Evolutionary conservation across 2,888 invertebrate species (phyloP), one percentile per base, ranked within the genome.

Genomic region (Perithous albicinctus): DNA sequence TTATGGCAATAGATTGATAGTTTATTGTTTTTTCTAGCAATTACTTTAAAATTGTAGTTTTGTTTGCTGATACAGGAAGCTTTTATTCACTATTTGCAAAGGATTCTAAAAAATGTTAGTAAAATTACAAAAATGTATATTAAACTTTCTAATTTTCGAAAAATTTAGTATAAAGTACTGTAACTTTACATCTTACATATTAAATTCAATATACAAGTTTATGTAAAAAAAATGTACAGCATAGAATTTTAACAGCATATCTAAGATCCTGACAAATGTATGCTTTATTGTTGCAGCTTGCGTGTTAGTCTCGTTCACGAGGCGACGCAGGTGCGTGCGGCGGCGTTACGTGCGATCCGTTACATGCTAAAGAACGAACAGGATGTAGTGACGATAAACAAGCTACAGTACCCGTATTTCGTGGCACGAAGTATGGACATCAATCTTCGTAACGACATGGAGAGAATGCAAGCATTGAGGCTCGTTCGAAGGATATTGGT

Each of bases 371-470:
- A 95, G 89, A 96, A 95, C 86, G 95, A 96, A 89, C 95, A 96
- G 91, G 97, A 98, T 93, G 95, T 98, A 84, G 94, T 96, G 87
- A 94, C 95, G 76, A 95, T 98, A 87, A 96, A 97, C 91, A 95
- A 95, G 86, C 93, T 98, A 85, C 96, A 97, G 90, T 94, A 98
- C 89, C 97, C 98, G 85, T 96, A 96, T 93, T 95, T 99, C 86
- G 95, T 99, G 82, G 95, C 96, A 86, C 96, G 97, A 95, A 98
- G 98, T 85, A 95, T 99, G 91, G 99, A 99, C 93, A 94, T 99
- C 83, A 95, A 96, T 93, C 94, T 98, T 63, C 97, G 97, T 88
- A 98, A 98, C 93, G 99, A 99, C 92, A 96, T 97, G 86, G 99
- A 99, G 93, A 95, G 98, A 54, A 95, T 98, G 72, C 99, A 99